Base-by-base conservation (phyloP, 2,888 invertebrate species). In the Clusia tigrina region DNA sequence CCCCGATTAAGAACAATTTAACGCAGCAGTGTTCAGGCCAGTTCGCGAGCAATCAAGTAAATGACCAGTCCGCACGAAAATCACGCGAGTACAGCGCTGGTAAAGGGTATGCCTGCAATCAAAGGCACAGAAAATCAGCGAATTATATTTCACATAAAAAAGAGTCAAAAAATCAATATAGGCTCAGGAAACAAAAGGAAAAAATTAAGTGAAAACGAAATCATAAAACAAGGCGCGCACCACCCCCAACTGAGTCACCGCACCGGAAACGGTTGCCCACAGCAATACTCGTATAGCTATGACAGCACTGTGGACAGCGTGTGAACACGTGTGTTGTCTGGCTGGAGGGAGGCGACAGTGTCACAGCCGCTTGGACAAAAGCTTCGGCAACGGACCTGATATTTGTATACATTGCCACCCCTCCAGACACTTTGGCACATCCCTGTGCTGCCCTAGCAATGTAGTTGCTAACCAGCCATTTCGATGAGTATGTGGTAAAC, bases 221-320 rank as follows among this genome's bases (percentile, higher is more conserved):
- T 17, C 55, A 55, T 55, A 17, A 6, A 22, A 55, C 10, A 3
- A n/a, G 25, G 17, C 24, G 46, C n/a, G 18, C 38, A 37, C 59
- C 65, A 62, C 62, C 65, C 62, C 57, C 62, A 60, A 65, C 48
- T 60, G 60, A 60, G 58, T 57, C 20, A 59, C 42, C 32, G 60
- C 24, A 22, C 48, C 32, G 60, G 38, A 6, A 18, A 15, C 54
- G 32, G 62, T 62, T 58, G 58, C 58, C 46, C 42, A 46, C 37
- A 58, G 58, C 58, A 48, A 58, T 58, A n/a, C n/a, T n/a, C n/a
- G n/a, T 26, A 48, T 15, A 48, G 5, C 3, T n/a, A 22, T 42
- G 48, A 22, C 48, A 48, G 15, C 48, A 20, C 18, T 9, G 12
- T 32, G 32, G 32, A 32, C 32, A 32, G 32, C 32, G 32, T 32